Evolutionary conservation across 2,113 vertebrate species (phyloP), one percentile per base, ranked within the genome.

Genomic region (Colinus virginianus): DNA sequence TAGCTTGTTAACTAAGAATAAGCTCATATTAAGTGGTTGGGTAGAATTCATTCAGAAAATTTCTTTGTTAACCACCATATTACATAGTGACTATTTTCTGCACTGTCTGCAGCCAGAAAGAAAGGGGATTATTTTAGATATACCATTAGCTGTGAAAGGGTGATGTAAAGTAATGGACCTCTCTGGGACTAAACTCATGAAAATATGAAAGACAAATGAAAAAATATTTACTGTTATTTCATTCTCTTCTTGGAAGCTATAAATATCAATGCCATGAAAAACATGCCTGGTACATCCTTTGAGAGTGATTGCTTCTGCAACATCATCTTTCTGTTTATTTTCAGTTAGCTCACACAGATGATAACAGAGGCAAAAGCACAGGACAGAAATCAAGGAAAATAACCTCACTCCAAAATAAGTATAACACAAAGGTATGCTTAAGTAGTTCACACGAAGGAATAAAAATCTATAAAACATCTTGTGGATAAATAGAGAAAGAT

Each of bases 221-320:
- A 69, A 7, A 28, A 68, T 36, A 11, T 74, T 25, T 28, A 46
- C 20, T 42, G 10, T 7, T 48, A 7, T 67, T 74, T 59, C 28
- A 42, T 78, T 87, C 38, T 87, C n/a, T 40, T 46, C 38, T 2
- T 77, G 18, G 43, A 82, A 71, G 12, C 5, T 74, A 64, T 10
- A 56, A 86, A 72, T 26, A 3, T 4, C 14, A 43, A 15, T 56
- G 51, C 66, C 79, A 93, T 40, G 9, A 67, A 78, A 74, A 87
- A 40, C 0, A 0, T 64, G 4, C 5, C 12, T 30, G 20, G 59
- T 13, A 36, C 1, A 63, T 21, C 23, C 28, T 7, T 81, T 84
- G 9, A 71, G n/a, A 89, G 77, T n/a, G 2, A n/a, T 36, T 43
- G 3, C 14, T 80, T 81, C 55, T 59, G 32, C 21, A 79, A 5